phyloP scores from a whole-genome alignment of 2,888 invertebrate species.

The Drosophila colorata region DNA sequence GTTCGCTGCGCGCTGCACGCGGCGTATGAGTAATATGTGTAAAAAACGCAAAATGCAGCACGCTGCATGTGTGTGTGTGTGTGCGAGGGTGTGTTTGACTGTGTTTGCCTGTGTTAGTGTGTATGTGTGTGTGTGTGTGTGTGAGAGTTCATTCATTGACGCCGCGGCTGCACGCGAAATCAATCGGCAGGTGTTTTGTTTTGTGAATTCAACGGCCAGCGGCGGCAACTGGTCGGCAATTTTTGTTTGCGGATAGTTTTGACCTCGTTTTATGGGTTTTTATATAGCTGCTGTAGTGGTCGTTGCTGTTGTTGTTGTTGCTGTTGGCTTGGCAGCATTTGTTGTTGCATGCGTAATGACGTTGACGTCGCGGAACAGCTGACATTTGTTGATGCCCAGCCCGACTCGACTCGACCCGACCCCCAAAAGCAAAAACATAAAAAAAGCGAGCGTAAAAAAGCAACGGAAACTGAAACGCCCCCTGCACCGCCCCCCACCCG shows the following conservation, averaged over 20 bases:
- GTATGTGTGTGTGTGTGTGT: slow-evolving; percentile 13
- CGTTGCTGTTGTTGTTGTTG: slow-evolving; percentile 23
- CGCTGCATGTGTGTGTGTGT: slow-evolving; percentile 1
- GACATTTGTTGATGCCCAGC: slow-evolving; percentile 68
- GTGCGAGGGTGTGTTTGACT: slow-evolving; percentile 14
- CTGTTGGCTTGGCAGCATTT: no score
- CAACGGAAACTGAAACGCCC: slow-evolving; percentile 29
- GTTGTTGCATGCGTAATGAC: slow-evolving; percentile 75
- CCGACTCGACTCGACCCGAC: background rate
- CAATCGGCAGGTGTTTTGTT: slow-evolving; percentile 77
- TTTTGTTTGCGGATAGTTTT: slow-evolving; percentile 76
- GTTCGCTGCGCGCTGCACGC: slow-evolving; percentile 42
- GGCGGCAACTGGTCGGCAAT: slow-evolving; percentile 53
- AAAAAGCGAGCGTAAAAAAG: slow-evolving; percentile 21
- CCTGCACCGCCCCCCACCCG: slow-evolving; percentile 1
- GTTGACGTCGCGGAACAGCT: slow-evolving; percentile 59
- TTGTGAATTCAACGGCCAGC: slow-evolving; percentile 56
- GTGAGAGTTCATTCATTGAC: slow-evolving; percentile 63
- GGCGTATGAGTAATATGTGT: slow-evolving; percentile 73
- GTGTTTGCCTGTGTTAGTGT: slow-evolving; percentile 15
- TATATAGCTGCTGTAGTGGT: slow-evolving; percentile 24
- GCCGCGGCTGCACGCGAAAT: slow-evolving; percentile 60
- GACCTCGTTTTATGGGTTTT: slow-evolving; percentile 65
- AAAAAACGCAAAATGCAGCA: slow-evolving; percentile 40
- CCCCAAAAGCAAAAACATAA: slow-evolving; percentile 29